Percentiles rank a stretch among this genome's conserved stretches.
phyloP scores from a whole-genome alignment of 1,140 invertebrate genomes.

The Drosophila bocqueti region DNA sequence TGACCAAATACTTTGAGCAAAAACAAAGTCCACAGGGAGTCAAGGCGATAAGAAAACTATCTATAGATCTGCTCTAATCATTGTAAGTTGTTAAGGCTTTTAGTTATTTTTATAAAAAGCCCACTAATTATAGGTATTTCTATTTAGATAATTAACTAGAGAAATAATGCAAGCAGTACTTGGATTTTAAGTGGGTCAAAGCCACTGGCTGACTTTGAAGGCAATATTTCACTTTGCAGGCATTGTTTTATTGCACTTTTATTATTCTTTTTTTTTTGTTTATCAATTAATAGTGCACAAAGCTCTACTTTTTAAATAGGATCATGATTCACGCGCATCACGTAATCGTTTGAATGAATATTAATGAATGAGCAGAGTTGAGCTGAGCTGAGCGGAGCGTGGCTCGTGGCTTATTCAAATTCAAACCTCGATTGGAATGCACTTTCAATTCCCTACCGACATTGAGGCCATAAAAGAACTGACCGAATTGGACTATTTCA shows the following conservation, averaged over 20 bases:
- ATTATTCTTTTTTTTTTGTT: background rate
- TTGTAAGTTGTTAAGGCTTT: background rate
- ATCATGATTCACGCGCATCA: constrained; percentile 26
- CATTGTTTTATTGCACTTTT: background rate
- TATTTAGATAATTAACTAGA: background rate
- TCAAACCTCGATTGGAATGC: constrained; percentile 40
- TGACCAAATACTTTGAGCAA: background rate
- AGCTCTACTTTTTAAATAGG: constrained; percentile 7
- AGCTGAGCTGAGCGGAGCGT: background rate
- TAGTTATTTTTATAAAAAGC: background rate
- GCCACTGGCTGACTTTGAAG: background rate
- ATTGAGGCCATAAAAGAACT: constrained; percentile 14
- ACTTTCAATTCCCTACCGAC: constrained; percentile 28
- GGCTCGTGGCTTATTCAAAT: constrained; percentile 39
- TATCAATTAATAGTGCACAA: constrained; percentile 1
- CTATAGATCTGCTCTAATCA: background rate
- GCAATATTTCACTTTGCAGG: background rate
- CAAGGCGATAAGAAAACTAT: background rate
- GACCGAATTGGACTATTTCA: background rate
- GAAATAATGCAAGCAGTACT: background rate
- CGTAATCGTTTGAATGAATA: constrained; percentile 17
- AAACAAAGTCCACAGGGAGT: background rate
- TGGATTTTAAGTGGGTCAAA: constrained; percentile 5
- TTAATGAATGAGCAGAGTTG: constrained; percentile 8
- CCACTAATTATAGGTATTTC: background rate